Evolutionary conservation across 2,888 invertebrate genomes (phyloP).

Genomic region (Morpho achilles): DNA sequence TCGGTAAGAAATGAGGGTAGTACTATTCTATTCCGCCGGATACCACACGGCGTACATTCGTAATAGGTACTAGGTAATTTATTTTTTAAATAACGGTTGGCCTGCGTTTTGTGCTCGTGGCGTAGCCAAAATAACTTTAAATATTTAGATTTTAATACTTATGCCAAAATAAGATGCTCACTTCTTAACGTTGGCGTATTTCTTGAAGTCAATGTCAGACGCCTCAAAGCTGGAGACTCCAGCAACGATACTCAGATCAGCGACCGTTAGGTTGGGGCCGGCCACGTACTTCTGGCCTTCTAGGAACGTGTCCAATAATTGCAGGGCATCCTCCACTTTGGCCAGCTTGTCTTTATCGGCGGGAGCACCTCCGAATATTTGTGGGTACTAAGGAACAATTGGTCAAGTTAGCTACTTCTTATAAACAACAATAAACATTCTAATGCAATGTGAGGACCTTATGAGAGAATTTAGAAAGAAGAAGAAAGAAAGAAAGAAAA

Average conservation of each 20-base stretch:
- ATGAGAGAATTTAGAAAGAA: too few species aligned
- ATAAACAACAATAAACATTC: too few species aligned
- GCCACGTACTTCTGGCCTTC: conserved; percentile 85
- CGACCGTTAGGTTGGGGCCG: conserved; percentile 86
- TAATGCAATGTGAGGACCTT: too few species aligned
- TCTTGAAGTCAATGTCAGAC: conserved; percentile 82
- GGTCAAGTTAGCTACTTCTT: too few species aligned
- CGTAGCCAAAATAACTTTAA: too few species aligned
- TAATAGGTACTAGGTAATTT: too few species aligned
- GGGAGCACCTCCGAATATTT: conserved; percentile 80
- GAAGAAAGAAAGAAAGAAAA: too few species aligned
- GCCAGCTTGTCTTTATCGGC: conserved; percentile 83
- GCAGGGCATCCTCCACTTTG: conserved; percentile 83
- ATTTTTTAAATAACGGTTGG: too few species aligned
- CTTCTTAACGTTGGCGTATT: conserved; percentile 83
- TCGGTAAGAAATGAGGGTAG: too few species aligned
- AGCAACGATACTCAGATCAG: conserved; percentile 85
- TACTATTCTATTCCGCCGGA: too few species aligned
- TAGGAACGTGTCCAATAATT: conserved; percentile 85
- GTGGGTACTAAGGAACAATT: conserved; percentile 71
- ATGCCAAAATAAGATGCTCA: conserved; percentile 26
- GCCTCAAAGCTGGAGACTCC: conserved; percentile 85
- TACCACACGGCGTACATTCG: too few species aligned
- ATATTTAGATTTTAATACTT: not conserved
- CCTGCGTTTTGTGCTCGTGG: too few species aligned